phyloP scores from a whole-genome alignment of 2,797 vertebrate species.

The Tarsius wallacei region DNA sequence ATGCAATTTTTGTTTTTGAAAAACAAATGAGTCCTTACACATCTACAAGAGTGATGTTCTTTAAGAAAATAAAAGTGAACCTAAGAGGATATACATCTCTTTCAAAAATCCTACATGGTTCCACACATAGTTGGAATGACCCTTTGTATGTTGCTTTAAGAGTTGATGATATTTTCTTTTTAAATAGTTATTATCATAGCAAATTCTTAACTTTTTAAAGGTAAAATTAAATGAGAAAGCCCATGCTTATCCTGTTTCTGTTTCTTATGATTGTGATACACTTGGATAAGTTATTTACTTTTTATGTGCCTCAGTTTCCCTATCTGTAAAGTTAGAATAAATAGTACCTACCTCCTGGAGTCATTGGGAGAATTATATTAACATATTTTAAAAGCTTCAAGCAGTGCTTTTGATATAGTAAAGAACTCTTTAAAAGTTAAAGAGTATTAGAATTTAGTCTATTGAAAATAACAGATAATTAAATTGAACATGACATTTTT shows the following conservation, averaged over 20 bases:
- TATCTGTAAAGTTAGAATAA: background rate
- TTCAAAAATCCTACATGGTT: background rate
- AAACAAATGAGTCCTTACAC: background rate
- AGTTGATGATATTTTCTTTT: background rate
- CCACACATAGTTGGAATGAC: background rate
- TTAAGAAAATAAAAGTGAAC: background rate
- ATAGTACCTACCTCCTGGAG: background rate
- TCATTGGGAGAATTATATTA: background rate
- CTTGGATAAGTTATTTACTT: background rate
- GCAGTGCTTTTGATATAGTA: background rate
- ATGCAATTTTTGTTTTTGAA: background rate
- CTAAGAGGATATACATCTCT: background rate
- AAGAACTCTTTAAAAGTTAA: conserved; percentile 10
- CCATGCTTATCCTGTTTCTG: background rate
- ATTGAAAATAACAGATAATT: background rate
- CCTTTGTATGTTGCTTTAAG: background rate
- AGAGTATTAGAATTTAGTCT: background rate
- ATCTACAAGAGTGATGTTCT: background rate
- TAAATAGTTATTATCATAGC: background rate
- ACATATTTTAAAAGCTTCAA: background rate
- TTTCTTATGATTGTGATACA: background rate
- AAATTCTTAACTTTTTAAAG: background rate
- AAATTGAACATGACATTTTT: background rate
- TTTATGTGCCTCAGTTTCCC: background rate
- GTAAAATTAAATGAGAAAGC: background rate